Evolutionary conservation across 2,888 invertebrate genomes (phyloP).

Genomic region (Papilio protenor): DNA sequence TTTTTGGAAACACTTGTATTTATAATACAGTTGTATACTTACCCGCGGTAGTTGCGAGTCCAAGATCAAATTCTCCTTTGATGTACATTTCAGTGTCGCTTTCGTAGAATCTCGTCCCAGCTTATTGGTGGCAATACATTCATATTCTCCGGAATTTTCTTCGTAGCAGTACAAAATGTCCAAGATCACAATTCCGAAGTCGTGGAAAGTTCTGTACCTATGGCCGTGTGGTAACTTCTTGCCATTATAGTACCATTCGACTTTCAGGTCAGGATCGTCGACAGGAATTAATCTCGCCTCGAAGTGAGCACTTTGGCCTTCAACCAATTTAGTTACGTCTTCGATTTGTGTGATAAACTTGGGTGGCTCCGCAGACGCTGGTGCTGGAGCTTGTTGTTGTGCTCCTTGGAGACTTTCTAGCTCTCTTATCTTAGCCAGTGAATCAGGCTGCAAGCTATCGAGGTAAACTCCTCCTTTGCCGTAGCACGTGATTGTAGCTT

Average conservation of each 20-base stretch:
- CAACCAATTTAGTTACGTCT: slow-evolving; percentile 93
- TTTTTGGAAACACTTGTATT: neutral
- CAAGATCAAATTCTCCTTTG: slow-evolving; percentile 94
- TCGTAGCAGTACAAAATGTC: slow-evolving; percentile 98
- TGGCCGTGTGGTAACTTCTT: slow-evolving; percentile 97
- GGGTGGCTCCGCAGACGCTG: slow-evolving; percentile 91
- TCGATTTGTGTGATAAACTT: slow-evolving; percentile 94
- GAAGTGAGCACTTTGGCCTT: slow-evolving; percentile 97
- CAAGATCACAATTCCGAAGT: slow-evolving; percentile 97
- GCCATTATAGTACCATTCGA: slow-evolving; percentile 98
- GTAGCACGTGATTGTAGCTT: slow-evolving; percentile 92
- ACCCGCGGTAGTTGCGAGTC: slow-evolving; percentile 96
- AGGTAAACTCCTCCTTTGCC: slow-evolving; percentile 94
- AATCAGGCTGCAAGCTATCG: slow-evolving; percentile 96
- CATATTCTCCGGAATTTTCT: slow-evolving; percentile 97
- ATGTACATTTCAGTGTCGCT: slow-evolving; percentile 93
- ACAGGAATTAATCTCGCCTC: slow-evolving; percentile 97
- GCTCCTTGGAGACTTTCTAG: slow-evolving; percentile 90
- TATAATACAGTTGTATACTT: slow-evolving; percentile 57
- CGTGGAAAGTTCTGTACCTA: slow-evolving; percentile 98
- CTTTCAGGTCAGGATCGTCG: slow-evolving; percentile 96
- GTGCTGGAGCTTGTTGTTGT: slow-evolving; percentile 86
- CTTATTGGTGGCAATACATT: slow-evolving; percentile 96
- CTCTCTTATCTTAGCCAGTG: slow-evolving; percentile 93
- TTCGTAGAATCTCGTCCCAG: slow-evolving; percentile 94